Evolutionary conservation across 1,140 invertebrate genomes (phyloP).

Genomic region (Neodiprion fabricii): DNA sequence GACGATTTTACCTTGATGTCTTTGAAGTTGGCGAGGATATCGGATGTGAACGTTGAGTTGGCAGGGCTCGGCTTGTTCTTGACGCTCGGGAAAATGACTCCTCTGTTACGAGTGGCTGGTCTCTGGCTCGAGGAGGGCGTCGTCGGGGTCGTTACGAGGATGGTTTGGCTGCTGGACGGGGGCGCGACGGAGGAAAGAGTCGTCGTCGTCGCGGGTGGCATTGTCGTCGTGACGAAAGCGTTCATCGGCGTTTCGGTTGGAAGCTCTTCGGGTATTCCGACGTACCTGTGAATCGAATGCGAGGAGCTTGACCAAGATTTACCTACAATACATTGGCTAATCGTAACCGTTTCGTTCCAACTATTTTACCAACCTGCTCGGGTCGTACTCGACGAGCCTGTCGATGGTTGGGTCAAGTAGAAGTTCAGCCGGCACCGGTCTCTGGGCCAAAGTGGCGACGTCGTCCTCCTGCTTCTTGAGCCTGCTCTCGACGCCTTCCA

Average conservation of each 20-base stretch:
- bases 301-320: too few species aligned
- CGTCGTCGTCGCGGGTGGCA: conserved; percentile 43
- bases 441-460: conserved; percentile 73
- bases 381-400: conserved; percentile 77
- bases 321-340: neutral
- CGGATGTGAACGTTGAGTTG: conserved; percentile 81
- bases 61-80: conserved; percentile 86
- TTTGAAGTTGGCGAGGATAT: conserved; percentile 74
- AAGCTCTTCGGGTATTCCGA: conserved; percentile 44
- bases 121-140: conserved; percentile 40
- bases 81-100: conserved; percentile 88
- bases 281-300: conserved; percentile 33
- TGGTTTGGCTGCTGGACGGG: conserved; percentile 40
- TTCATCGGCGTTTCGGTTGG: conserved; percentile 45
- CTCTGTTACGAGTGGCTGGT: conserved; percentile 69
- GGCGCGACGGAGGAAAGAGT: conserved; percentile 46
- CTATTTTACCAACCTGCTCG: conserved; percentile 62
- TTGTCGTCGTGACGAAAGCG: conserved; percentile 37
- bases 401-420: conserved; percentile 80
- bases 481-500: conserved; percentile 83
- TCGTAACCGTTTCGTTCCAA: neutral
- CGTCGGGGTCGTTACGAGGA: conserved; percentile 42
- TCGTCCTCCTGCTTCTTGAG: conserved; percentile 84
- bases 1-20: conserved; percentile 78
- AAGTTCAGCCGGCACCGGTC: conserved; percentile 75